Conservation (phyloP, 2,113 vertebrate genomes). For the Chloropsis hardwickii region DNA sequence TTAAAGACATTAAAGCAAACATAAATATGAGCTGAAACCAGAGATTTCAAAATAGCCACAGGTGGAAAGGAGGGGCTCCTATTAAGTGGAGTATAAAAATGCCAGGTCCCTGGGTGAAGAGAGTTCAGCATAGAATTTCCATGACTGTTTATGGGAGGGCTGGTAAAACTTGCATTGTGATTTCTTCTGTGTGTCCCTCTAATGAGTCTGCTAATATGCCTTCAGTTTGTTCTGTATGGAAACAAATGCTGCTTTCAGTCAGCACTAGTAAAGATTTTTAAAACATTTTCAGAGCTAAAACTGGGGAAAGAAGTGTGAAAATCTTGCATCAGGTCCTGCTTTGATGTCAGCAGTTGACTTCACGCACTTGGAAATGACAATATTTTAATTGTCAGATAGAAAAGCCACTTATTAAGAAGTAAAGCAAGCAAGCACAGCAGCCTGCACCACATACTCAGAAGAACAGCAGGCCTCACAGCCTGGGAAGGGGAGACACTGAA, state of each 20-base stretch:
- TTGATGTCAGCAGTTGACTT: not conserved
- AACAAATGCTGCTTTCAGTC: not conserved
- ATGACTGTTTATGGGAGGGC: not conserved
- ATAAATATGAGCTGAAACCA: not conserved
- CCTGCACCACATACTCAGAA: not conserved
- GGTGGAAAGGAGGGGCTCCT: not conserved
- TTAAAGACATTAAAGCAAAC: not conserved
- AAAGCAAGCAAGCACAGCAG: not conserved
- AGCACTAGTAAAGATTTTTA: not conserved
- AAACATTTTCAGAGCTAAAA: not conserved
- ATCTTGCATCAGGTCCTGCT: not conserved
- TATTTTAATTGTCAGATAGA: not conserved
- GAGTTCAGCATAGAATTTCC: not conserved
- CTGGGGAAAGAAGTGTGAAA: not conserved
- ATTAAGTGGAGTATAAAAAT: not conserved
- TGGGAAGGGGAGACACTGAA: not conserved
- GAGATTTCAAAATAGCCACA: not conserved
- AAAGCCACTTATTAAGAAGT: not conserved
- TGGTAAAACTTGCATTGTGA: not conserved
- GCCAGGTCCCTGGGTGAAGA: not conserved
- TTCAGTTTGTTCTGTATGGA: not conserved
- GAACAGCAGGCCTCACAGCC: not conserved
- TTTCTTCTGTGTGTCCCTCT: not conserved
- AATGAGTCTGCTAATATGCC: not conserved
- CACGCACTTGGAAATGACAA: not conserved